phyloP scores from a whole-genome alignment of 1,140 invertebrate genomes.

The Uloborus diversus region DNA sequence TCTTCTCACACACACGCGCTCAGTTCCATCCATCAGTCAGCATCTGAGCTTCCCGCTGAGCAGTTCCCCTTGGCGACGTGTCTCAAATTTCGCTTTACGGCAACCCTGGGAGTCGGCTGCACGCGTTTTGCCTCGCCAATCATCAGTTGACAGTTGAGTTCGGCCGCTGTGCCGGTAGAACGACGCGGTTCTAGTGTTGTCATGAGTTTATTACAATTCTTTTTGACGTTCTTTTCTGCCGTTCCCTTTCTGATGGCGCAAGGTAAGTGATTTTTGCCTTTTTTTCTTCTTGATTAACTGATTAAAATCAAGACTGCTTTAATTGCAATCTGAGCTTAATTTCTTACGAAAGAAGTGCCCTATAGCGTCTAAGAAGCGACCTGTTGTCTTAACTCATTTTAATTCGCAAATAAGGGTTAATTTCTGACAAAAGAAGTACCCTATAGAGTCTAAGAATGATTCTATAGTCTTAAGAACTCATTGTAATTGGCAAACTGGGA shows the following conservation, averaged over 20 bases:
- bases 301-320: too few species aligned
- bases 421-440: too few species aligned
- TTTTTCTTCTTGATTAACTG: too few species aligned
- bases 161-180: slow-evolving; percentile 3
- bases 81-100: not conserved
- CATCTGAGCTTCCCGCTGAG: not conserved
- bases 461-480: too few species aligned
- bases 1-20: not conserved
- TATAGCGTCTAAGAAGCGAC: too few species aligned
- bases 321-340: too few species aligned
- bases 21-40: not conserved
- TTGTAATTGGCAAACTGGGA: too few species aligned
- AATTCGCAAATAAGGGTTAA: too few species aligned
- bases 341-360: too few species aligned
- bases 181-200: slow-evolving; percentile 10
- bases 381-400: too few species aligned
- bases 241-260: not conserved
- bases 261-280: slow-evolving; percentile 1
- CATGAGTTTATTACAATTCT: not conserved
- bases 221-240: slow-evolving; percentile 3
- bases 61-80: not conserved
- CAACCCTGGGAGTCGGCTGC: not conserved
- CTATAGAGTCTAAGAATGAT: too few species aligned
- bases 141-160: slow-evolving; percentile 17
- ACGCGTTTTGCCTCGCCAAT: not conserved